Base-by-base conservation (phyloP, 2,797 vertebrate species). In the Poecilia velifera region DNA sequence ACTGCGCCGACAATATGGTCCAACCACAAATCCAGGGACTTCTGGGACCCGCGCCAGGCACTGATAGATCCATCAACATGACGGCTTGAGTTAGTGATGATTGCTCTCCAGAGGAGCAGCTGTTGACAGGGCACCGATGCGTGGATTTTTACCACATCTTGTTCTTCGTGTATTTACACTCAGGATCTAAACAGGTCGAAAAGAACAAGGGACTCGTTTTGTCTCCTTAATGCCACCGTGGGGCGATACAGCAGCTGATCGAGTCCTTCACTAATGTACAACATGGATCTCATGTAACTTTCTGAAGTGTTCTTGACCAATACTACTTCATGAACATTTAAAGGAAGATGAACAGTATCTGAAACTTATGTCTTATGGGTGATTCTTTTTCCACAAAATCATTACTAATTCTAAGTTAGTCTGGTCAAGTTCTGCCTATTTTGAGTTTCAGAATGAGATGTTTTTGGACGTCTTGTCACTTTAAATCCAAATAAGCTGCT, bases 1-100 rank as follows among this genome's bases (percentile, higher is more conserved):
- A 89, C 91, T 49, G 90, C 79, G 90, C 81, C 41, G 87, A 92
- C 91, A 92, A 91, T 90, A 89, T 90, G 90, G 86, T 88, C 82
- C 72, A 8, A 89, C 83, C 89, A 84, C 86, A 85, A 85, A 87
- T 85, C 90, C 87, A 72, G 71, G 74, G 90, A 85, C 91, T 88
- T 84, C 80, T 88, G 92, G 93, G 90, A 91, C 72, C 13, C 39
- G 39, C 34, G 91, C 91, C 92, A 91, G 88, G 49, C 84, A 75
- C 82, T 93, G 91, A 93, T 92, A 90, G 92, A 93, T 88, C 82
- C 91, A 82, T 94, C 93, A 92, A 79, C 64, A 64, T 88, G 91
- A 91, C 86, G 41, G 53, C 31, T 88, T 72, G 73, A 88, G 88
- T 89, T 87, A 62, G 85, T 51, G 9, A 74, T 86, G 86, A 88